These are phyloP conservation scores for Peromyscus maniculatus DNA, from an alignment of 2,113 vertebrate genomes.

Conservation along the genomic window DNA sequence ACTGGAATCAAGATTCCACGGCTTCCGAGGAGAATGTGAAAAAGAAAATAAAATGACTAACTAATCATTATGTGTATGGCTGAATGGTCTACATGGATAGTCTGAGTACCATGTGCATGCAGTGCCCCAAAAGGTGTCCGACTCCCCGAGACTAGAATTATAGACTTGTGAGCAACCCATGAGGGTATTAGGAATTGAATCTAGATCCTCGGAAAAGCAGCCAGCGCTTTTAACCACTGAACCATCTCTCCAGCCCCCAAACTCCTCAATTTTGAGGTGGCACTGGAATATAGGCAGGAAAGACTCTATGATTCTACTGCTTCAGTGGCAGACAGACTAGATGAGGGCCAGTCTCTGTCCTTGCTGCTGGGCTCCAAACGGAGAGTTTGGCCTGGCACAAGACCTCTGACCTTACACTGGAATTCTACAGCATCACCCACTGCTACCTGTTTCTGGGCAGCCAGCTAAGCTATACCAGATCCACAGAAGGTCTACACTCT, in stretches of 20 bases:
- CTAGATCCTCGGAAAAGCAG: neutral
- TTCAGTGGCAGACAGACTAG: neutral
- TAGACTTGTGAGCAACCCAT: neutral
- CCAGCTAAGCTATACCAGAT: slow-evolving; percentile 13
- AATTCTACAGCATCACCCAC: neutral
- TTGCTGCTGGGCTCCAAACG: neutral
- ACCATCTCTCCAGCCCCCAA: neutral
- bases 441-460: neutral
- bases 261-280: neutral
- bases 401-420: neutral
- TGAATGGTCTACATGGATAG: neutral
- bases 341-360: neutral
- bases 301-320: neutral
- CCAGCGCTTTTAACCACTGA: neutral
- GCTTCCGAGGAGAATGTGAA: neutral
- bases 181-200: neutral
- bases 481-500: neutral
- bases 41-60: slow-evolving; percentile 23
- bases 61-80: neutral
- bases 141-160: neutral
- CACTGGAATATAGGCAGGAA: slow-evolving; percentile 7
- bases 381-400: neutral
- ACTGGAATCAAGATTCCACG: slow-evolving; percentile 6
- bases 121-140: neutral
- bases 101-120: neutral